Base-by-base conservation (phyloP, 92 coral and sea anemone genomes). In the Virgularia gustaviana region DNA sequence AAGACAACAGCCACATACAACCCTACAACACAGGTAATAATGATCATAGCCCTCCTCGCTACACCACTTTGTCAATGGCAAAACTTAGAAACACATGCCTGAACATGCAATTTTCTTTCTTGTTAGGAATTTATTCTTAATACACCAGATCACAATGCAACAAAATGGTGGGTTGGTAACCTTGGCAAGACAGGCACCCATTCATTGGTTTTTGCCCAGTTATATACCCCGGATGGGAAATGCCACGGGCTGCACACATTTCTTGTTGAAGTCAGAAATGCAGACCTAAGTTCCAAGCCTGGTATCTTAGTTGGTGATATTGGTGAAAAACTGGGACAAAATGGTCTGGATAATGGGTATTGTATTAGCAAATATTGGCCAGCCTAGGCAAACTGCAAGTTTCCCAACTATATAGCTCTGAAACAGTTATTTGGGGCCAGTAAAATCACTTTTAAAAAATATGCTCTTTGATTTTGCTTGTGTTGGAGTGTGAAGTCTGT, bases 81-180 rank as follows among this genome's bases (percentile, higher is more conserved):
- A 51, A 51, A 51, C 57, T 51, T 13, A 20, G 57, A 7, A 8
- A 20, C 2, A 20, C 27, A 18, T 34, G 7, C 13, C 36, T 16
- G 19, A 15, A 5, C 10, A 1, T 33, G 29, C 44, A 30, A 10
- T 38, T 24, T 58, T 60, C 47, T 5, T 47, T 24, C 62, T 1
- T 62, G 36, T 2, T 72, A 92, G 98, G 96, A 92, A 54, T 92
- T 92, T 64, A 68, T 86, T 30, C 44, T 92, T 11, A 83, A 92
- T 78, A 92, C 98, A 19, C 98, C 98, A 6, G 81, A 57, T 60
- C 85, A 71, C 73, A 88, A 84, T 71, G 98, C 98, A 22, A 92
- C 96, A 30, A 92, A 92, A 62, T 86, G 96, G 79, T 92, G 98
- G 98, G 98, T 92, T 2, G 98, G 98, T 1, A 92, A 92, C 57